These are phyloP conservation scores for Melangyna quadrimaculata DNA, from an alignment of 2,888 invertebrate species.

Conservation along the genomic window DNA sequence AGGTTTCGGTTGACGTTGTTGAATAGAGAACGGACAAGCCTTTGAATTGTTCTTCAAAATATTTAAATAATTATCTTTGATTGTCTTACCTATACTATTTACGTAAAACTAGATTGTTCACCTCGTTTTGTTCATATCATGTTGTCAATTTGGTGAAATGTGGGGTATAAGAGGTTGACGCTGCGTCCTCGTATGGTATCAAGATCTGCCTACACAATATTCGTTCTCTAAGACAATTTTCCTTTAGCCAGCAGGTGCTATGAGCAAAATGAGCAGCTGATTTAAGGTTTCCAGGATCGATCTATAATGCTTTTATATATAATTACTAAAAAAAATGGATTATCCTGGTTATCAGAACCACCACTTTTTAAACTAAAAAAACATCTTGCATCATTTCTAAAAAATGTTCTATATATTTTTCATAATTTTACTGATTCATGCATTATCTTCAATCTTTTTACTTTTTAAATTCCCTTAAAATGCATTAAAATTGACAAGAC, in stretches of 20 bases:
- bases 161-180: no score
- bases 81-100: no score
- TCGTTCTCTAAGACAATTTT: no score
- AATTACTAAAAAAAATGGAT: not conserved
- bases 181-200: no score
- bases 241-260: not conserved
- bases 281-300: not conserved
- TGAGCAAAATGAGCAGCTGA: not conserved
- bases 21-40: no score
- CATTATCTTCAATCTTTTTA: not conserved
- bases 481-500: constrained; percentile 37
- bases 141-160: no score
- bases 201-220: no score
- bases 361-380: not conserved
- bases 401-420: not conserved
- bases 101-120: no score
- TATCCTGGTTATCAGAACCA: not conserved
- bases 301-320: not conserved
- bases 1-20: no score
- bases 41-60: no score
- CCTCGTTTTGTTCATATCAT: no score
- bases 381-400: constrained; percentile 6
- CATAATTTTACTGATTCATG: not conserved
- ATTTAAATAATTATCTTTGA: no score
- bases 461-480: not conserved